Percentiles rank a stretch among this genome's conserved stretches.
These are phyloP conservation scores for Esperia sulphurella DNA, from an alignment of 2,888 invertebrate species.

Conservation along the genomic window DNA sequence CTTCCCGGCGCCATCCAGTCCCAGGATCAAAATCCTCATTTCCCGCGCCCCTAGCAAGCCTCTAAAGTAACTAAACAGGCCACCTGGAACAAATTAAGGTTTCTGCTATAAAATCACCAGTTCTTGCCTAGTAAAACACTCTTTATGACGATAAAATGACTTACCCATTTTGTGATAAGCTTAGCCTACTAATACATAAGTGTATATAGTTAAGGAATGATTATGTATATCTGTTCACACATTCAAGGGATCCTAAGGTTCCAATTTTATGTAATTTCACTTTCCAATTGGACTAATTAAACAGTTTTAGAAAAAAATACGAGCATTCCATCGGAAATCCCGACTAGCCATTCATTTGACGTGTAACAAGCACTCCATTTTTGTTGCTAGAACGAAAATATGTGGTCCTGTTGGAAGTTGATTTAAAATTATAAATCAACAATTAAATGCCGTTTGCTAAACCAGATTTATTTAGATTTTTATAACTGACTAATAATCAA, in stretches of 20 bases:
- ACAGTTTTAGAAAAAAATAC: conserved; percentile 36
- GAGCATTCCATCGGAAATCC: conserved; percentile 47
- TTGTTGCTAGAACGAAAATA: conserved; percentile 26
- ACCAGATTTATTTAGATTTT: too few species aligned
- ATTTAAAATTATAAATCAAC: too few species aligned
- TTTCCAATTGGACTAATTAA: conserved; percentile 27
- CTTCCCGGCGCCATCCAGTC: conserved; percentile 99
- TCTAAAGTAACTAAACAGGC: conserved; percentile 97
- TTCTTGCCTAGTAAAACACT: conserved; percentile 20
- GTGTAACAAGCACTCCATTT: conserved; percentile 49
- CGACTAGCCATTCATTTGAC: conserved; percentile 50
- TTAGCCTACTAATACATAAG: conserved; percentile 63
- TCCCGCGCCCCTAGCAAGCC: conserved; percentile 97
- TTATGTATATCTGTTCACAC: conserved; percentile 28
- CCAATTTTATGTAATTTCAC: conserved; percentile 19
- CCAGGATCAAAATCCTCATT: conserved; percentile 98
- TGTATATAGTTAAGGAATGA: conserved; percentile 48
- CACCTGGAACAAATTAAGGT: conserved; percentile 82
- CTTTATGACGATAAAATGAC: conserved; percentile 36
- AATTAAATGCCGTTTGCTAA: too few species aligned
- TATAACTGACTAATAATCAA: too few species aligned
- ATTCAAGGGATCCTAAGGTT: conserved; percentile 29
- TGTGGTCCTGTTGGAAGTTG: too few species aligned
- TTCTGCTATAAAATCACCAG: conserved; percentile 12
- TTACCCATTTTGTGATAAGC: conserved; percentile 66